Evolutionary conservation across 2,797 vertebrate species (phyloP), one percentile per base, ranked within the genome.

Genomic region (Eleutherodactylus coqui): DNA sequence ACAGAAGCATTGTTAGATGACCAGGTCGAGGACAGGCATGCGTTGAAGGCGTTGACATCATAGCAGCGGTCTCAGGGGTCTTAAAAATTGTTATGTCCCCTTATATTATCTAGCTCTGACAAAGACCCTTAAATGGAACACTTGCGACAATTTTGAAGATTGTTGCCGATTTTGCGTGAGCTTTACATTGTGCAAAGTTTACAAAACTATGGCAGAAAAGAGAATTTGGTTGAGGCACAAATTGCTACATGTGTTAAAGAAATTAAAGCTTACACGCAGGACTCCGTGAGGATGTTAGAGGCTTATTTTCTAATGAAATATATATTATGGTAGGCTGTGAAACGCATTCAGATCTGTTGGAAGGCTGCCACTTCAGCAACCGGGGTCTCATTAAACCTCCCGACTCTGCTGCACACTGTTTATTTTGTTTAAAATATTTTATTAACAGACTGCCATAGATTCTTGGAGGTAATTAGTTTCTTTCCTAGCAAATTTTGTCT

Each of bases 361-460:
- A 75, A 21, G 16, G 27, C 55, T 86, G 85, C 85, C 85, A 86
- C 19, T 10, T 49, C n/a, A 85, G 64, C 77, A 64, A 81, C 78
- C 21, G 64, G 78, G 85, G 69, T 17, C 85, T 82, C 72, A 86
- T 82, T 82, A 82, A 77, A 32, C 45, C n/a, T 49, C 19, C 67
- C 29, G 45, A 53, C 79, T 76, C n/a, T 53, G 70, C 16, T 53
- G 32, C 72, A 43, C 55, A 80, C 72, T 69, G 75, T 86, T 86
- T 86, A 82, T 82, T 82, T 81, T 86, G 72, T 77, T 86, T 82
- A 43, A 75, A 69, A 82, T 86, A 69, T 69, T 69, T 86, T 81
- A 64, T 86, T 86, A 69, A 86, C 49, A 49, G 49, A 27, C 67
- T 86, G 70, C 70, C 43, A 86, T 53, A 21, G 47, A 64, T 81